Percentiles rank a stretch among this genome's conserved stretches.
Evolutionary conservation across 2,888 invertebrate genomes (phyloP).

Genomic region (Chymomyza amoena): DNA sequence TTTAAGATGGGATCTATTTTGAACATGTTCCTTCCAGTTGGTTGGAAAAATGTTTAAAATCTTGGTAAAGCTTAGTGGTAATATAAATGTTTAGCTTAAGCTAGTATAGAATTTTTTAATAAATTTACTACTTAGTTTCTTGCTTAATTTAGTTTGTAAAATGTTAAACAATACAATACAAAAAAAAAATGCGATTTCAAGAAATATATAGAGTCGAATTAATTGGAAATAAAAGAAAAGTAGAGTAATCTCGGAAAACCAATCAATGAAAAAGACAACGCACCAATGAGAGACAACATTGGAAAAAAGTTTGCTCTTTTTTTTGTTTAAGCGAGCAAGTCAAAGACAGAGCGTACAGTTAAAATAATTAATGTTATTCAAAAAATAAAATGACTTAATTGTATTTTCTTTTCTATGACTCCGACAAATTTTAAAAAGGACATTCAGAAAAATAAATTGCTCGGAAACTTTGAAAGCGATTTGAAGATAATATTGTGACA

Average conservation of each 20-base stretch:
- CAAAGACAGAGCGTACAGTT: slow-evolving; percentile 1
- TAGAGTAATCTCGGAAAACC: background rate
- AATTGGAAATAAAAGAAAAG: background rate
- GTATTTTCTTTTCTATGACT: slow-evolving; percentile 26
- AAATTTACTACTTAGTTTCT: background rate
- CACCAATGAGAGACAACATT: slow-evolving; percentile 70
- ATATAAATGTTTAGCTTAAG: background rate
- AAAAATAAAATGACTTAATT: slow-evolving; percentile 17
- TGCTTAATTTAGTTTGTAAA: background rate
- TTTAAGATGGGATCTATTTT: no score
- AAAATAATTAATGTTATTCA: slow-evolving; percentile 11
- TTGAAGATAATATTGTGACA: background rate
- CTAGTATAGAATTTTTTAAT: background rate
- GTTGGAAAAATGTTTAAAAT: no score
- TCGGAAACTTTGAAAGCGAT: background rate
- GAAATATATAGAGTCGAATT: background rate
- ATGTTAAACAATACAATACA: background rate
- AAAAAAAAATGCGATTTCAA: background rate
- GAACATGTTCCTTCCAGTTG: no score
- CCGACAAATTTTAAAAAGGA: slow-evolving; percentile 20
- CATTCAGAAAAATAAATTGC: slow-evolving; percentile 17
- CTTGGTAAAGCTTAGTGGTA: no score
- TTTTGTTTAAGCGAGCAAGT: slow-evolving; percentile 19
- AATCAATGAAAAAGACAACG: slow-evolving; percentile 65
- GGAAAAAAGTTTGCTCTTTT: slow-evolving; percentile 17